These are phyloP conservation scores for Bombus sylvicola DNA, from an alignment of 1,140 invertebrate genomes.

Conservation along the genomic window DNA sequence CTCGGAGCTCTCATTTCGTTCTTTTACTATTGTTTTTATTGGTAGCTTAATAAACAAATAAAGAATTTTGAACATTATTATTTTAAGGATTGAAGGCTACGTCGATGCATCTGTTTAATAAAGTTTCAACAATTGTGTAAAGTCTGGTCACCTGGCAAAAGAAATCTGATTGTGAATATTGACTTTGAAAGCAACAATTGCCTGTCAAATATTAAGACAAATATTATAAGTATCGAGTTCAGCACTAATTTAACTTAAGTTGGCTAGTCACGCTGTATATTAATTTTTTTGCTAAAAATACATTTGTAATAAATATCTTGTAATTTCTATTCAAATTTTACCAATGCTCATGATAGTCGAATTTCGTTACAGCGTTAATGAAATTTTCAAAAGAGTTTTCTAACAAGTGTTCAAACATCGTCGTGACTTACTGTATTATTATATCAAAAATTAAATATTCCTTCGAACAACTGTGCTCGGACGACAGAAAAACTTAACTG, in stretches of 20 bases:
- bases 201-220: too few relatives aligned
- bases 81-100: background rate
- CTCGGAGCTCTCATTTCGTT: background rate
- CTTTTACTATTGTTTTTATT: background rate
- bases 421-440: background rate
- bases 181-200: constrained; percentile 1
- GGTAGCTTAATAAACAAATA: background rate
- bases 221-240: too few relatives aligned
- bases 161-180: constrained; percentile 64
- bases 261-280: too few relatives aligned
- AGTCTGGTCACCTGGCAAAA: constrained; percentile 57
- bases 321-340: too few relatives aligned
- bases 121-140: constrained; percentile 66
- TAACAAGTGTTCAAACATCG: background rate
- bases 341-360: too few relatives aligned
- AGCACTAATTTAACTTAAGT: too few relatives aligned
- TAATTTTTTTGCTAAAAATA: too few relatives aligned
- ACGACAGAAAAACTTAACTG: background rate
- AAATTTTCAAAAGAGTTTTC: too few relatives aligned
- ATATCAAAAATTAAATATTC: background rate
- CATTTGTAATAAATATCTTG: too few relatives aligned
- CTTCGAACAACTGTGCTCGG: too few relatives aligned
- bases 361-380: too few relatives aligned
- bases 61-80: background rate
- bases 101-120: background rate